Conservation (phyloP, 2,797 vertebrate species). For the Heterohyrax brucei region DNA sequence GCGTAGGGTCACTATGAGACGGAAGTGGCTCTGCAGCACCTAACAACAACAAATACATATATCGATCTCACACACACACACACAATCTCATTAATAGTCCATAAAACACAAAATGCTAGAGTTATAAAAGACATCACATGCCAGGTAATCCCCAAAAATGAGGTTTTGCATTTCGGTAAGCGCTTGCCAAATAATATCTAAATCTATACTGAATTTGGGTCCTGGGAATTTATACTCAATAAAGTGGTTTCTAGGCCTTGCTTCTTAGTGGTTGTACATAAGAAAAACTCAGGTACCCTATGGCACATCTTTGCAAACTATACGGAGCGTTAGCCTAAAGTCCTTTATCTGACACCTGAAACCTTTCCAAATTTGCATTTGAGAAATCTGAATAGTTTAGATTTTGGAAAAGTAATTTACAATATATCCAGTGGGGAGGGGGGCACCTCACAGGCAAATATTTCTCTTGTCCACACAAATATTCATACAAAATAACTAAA, state of each 20-base stretch:
- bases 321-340: neutral
- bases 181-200: neutral
- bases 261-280: too few species aligned
- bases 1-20: too few species aligned
- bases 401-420: neutral
- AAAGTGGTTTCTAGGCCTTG: neutral
- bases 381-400: neutral
- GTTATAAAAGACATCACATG: neutral
- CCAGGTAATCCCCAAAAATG: neutral
- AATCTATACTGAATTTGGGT: constrained; percentile 11
- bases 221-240: neutral
- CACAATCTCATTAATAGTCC: neutral
- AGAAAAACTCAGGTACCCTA: neutral
- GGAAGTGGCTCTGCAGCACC: too few species aligned
- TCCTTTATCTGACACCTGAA: neutral
- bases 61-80: neutral
- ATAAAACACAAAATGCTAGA: neutral
- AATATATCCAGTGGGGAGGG: neutral
- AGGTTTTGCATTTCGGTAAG: constrained; percentile 45
- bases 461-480: neutral
- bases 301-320: neutral
- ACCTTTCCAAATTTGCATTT: neutral
- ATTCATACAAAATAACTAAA: neutral
- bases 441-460: neutral
- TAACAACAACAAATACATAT: too few species aligned